Conservation (phyloP, 1,140 invertebrate species). For the Paralvinella palmiformis region DNA sequence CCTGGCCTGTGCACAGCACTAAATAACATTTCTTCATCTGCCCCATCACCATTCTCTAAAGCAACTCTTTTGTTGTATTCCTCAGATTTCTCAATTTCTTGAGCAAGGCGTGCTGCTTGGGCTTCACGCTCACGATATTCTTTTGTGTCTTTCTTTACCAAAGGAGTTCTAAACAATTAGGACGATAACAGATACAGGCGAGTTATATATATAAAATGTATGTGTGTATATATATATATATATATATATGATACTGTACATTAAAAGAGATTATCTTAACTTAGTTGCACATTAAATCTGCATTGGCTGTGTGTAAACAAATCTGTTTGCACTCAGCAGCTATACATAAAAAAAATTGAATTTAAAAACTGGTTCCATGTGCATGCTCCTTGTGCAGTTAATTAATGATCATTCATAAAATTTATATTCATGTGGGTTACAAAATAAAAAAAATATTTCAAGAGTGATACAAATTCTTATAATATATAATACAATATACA, state of each 20-base stretch:
- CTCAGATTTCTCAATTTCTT: constrained; percentile 81
- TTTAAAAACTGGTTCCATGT: no score
- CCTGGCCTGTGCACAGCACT: constrained; percentile 49
- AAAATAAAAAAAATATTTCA: no score
- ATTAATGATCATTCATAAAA: no score
- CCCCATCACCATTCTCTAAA: constrained; percentile 72
- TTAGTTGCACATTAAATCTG: background rate
- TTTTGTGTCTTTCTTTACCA: constrained; percentile 75
- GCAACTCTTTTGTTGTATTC: constrained; percentile 72
- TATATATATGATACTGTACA: background rate
- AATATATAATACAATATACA: no score
- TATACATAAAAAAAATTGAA: background rate
- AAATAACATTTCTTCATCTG: constrained; percentile 70
- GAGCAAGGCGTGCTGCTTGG: constrained; percentile 78
- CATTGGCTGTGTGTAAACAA: background rate
- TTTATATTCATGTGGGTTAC: no score
- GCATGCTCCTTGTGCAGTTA: no score
- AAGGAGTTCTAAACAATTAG: constrained; percentile 54
- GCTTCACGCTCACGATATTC: constrained; percentile 79
- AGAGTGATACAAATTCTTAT: no score
- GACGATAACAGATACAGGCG: background rate
- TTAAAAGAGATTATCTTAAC: background rate
- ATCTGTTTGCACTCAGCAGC: background rate
- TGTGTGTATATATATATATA: background rate
- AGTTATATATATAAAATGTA: background rate